Conservation (phyloP, 2,888 invertebrate genomes). For the Crossocerus cetratus region DNA sequence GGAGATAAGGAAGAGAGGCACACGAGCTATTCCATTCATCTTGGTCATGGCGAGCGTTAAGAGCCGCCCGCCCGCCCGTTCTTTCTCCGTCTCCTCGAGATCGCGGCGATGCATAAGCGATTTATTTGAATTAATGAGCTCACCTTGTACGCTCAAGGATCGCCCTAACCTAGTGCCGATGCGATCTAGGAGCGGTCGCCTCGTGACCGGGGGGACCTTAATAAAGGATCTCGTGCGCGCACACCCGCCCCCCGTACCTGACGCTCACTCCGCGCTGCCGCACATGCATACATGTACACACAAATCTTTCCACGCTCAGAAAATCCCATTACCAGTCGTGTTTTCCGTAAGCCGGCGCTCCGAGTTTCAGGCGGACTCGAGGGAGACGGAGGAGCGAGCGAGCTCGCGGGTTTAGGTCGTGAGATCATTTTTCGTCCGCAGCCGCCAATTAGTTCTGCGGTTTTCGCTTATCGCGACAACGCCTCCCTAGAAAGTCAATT, state of each 20-base stretch:
- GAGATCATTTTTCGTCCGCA: conserved; percentile 38
- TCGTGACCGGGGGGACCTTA: conserved; percentile 58
- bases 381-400: background rate
- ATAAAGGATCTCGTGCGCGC: conserved; percentile 50
- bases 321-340: conserved; percentile 48
- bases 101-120: conserved; percentile 66
- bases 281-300: conserved; percentile 20
- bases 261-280: conserved; percentile 16
- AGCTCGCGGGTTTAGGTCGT: conserved; percentile 39
- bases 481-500: conserved; percentile 55
- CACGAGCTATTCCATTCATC: conserved; percentile 60
- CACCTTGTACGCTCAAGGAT: conserved; percentile 49
- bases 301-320: conserved; percentile 55
- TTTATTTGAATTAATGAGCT: conserved; percentile 71
- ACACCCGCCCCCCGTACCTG: conserved; percentile 34
- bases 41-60: conserved; percentile 60
- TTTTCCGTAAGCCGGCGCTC: conserved; percentile 7
- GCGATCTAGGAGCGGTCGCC: conserved; percentile 51
- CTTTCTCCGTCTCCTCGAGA: conserved; percentile 54
- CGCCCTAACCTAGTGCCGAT: conserved; percentile 53
- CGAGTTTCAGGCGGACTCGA: conserved; percentile 15
- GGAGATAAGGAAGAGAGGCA: conserved; percentile 51
- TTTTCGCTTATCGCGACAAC: conserved; percentile 45
- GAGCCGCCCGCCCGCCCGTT: conserved; percentile 33
- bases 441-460: conserved; percentile 53